These are phyloP conservation scores for Liposcelis brunnea DNA, from an alignment of 2,888 invertebrate species.

Conservation along the genomic window DNA sequence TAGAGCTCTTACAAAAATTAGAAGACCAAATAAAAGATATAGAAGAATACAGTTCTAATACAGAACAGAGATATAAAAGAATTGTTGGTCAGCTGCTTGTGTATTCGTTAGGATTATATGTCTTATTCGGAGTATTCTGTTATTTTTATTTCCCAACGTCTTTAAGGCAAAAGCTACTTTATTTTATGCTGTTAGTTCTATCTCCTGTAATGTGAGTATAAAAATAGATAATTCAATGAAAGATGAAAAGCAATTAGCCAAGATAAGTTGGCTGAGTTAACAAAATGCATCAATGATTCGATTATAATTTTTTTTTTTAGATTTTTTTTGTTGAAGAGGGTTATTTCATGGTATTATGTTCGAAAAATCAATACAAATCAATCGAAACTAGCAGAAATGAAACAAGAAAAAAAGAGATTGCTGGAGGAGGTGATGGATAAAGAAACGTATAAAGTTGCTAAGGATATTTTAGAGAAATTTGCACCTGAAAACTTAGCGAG, in stretches of 20 bases:
- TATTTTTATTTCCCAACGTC: slow-evolving; percentile 63
- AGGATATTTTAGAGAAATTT: slow-evolving; percentile 73
- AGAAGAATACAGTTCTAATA: slow-evolving; percentile 60
- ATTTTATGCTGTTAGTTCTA: slow-evolving; percentile 61
- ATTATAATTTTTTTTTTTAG: slow-evolving; percentile 31
- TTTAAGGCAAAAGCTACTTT: slow-evolving; percentile 52
- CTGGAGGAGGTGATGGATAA: slow-evolving; percentile 93
- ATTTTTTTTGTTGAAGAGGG: slow-evolving; percentile 55
- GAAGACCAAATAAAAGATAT: slow-evolving; percentile 65
- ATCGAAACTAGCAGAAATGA: slow-evolving; percentile 47
- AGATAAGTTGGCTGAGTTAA: neutral
- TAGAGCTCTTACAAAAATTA: slow-evolving; percentile 44
- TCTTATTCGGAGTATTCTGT: slow-evolving; percentile 34
- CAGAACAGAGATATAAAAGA: slow-evolving; percentile 63
- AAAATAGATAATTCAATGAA: neutral
- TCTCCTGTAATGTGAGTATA: slow-evolving; percentile 64
- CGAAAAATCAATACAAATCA: slow-evolving; percentile 64
- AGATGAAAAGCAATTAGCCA: neutral
- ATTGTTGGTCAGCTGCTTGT: slow-evolving; percentile 62
- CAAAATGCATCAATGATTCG: neutral
- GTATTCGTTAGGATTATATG: slow-evolving; percentile 30
- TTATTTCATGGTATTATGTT: slow-evolving; percentile 78
- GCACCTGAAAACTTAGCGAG: slow-evolving; percentile 31
- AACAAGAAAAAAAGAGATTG: slow-evolving; percentile 70
- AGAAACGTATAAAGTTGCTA: slow-evolving; percentile 91